Evolutionary conservation across 2,797 vertebrate genomes (phyloP).

Genomic region (Tenualosa thibaudeaui): DNA sequence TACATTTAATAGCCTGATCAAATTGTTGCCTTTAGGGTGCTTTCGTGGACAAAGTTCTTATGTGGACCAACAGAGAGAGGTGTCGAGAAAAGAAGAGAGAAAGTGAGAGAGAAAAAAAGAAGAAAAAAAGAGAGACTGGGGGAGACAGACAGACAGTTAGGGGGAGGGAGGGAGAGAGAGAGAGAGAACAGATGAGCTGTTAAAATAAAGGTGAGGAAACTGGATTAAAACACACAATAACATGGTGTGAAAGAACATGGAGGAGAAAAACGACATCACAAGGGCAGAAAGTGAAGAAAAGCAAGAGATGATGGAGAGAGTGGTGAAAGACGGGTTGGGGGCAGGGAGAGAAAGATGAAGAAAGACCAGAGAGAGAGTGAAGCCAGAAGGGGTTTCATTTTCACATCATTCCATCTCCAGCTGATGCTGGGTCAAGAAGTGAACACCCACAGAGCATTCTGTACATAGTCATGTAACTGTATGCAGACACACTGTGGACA

Average conservation of each 20-base stretch:
- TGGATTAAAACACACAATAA: background rate
- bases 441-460: background rate
- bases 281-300: background rate
- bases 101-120: background rate
- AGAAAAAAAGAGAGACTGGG: background rate
- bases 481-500: background rate
- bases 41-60: background rate
- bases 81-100: background rate
- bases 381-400: background rate
- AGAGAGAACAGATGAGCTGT: background rate
- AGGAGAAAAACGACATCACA: background rate
- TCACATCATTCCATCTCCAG: background rate
- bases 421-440: background rate
- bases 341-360: background rate
- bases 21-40: conserved; percentile 24
- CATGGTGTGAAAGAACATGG: background rate
- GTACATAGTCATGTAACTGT: background rate
- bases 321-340: background rate
- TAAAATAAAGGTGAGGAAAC: conserved; percentile 1
- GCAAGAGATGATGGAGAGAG: background rate
- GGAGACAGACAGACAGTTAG: background rate
- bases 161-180: too few relatives aligned
- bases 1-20: conserved; percentile 15
- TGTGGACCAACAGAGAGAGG: background rate
- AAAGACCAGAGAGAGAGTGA: background rate